A percentile compares a stretch with the other conserved stretches of the same genome.
phyloP scores from a whole-genome alignment of 2,888 invertebrate species.

The Nomada goodeniana region DNA sequence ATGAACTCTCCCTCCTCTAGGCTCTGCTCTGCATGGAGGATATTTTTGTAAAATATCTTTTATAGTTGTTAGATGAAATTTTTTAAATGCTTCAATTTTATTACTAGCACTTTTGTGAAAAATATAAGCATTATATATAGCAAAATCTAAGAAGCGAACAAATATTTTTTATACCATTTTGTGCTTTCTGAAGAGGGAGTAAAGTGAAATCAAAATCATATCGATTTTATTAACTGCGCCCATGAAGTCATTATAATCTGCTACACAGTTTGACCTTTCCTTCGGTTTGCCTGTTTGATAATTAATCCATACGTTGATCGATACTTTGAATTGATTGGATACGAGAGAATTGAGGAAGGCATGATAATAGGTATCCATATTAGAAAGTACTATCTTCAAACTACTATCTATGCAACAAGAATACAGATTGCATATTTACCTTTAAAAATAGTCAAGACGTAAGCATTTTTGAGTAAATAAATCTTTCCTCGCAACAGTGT shows the following conservation, averaged over 20 bases:
- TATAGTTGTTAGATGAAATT: not conserved
- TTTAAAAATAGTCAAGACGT: too few relatives aligned
- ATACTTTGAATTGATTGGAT: too few relatives aligned
- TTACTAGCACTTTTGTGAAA: not conserved
- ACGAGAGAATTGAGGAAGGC: too few relatives aligned
- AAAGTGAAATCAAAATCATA: not conserved
- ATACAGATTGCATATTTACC: too few relatives aligned
- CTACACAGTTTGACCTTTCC: conserved; percentile 12
- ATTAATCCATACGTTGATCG: not conserved
- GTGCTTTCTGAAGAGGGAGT: not conserved
- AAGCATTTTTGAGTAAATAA: too few relatives aligned
- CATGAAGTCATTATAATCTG: conserved; percentile 14
- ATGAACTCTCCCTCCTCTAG: conserved; percentile 31
- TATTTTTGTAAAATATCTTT: conserved; percentile 16
- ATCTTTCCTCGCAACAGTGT: too few relatives aligned
- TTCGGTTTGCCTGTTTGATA: not conserved
- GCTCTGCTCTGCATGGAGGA: conserved; percentile 26
- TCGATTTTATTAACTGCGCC: conserved; percentile 12
- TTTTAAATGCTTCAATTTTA: not conserved
- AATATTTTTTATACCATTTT: not conserved
- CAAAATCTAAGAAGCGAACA: not conserved
- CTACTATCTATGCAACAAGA: too few relatives aligned
- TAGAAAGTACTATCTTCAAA: too few relatives aligned
- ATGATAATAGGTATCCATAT: too few relatives aligned
- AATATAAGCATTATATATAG: not conserved